These are phyloP conservation scores for Loriculus beryllinus DNA, from an alignment of 2,797 vertebrate genomes.

Conservation along the genomic window DNA sequence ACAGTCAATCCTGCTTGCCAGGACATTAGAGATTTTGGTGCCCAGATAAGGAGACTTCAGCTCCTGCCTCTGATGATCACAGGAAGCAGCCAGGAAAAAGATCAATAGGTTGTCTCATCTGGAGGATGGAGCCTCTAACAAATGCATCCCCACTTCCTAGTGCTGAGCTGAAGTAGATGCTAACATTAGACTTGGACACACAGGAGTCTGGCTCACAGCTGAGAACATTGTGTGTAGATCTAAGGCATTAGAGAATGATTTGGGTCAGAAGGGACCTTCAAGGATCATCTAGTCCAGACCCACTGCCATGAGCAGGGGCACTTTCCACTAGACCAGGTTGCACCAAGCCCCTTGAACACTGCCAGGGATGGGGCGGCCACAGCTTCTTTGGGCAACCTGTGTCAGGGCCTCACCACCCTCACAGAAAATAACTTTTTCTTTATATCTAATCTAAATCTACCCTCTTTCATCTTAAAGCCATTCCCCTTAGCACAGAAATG, in stretches of 20 bases:
- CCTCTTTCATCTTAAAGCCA: background rate
- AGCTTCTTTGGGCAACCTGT: background rate
- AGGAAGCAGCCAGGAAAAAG: background rate
- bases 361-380: background rate
- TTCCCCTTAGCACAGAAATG: background rate
- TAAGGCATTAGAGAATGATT: background rate
- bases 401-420: background rate
- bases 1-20: background rate
- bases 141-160: background rate
- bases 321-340: background rate
- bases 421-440: background rate
- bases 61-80: background rate
- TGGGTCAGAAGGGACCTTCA: background rate
- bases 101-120: conserved; percentile 42
- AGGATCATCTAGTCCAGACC: background rate
- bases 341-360: background rate
- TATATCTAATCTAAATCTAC: background rate
- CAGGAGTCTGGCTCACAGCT: background rate
- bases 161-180: background rate
- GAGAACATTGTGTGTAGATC: background rate
- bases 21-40: background rate
- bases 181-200: background rate
- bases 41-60: background rate
- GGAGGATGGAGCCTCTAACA: conserved; percentile 7
- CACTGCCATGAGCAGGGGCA: background rate